Evolutionary conservation across 1,140 invertebrate genomes (phyloP).

Genomic region (Drosophila nigrodunni): DNA sequence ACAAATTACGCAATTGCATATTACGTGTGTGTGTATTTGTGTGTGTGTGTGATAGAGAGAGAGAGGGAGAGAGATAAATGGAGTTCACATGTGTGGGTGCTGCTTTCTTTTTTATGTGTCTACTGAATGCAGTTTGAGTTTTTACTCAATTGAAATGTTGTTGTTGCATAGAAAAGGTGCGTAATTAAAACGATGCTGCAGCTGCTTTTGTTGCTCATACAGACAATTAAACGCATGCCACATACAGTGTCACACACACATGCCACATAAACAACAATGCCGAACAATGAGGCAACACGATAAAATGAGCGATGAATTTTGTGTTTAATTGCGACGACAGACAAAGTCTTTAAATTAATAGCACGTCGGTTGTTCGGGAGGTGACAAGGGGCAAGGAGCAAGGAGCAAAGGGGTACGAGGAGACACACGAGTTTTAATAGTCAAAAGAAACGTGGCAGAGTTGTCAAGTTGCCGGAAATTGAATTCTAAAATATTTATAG

Average conservation of each 20-base stretch:
- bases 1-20: constrained; percentile 50
- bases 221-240: constrained; percentile 78
- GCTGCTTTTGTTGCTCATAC: constrained; percentile 31
- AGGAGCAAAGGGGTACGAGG: constrained; percentile 4
- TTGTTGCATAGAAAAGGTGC: constrained; percentile 67
- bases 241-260: constrained; percentile 23
- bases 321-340: constrained; percentile 70
- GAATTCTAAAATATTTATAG: constrained; percentile 79
- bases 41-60: neutral
- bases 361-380: neutral
- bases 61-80: too few species aligned
- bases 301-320: constrained; percentile 71
- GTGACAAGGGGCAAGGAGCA: too few species aligned
- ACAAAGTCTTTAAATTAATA: constrained; percentile 65
- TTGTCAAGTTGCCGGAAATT: constrained; percentile 69
- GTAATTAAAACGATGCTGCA: constrained; percentile 76
- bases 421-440: constrained; percentile 33
- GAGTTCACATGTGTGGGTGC: neutral
- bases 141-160: constrained; percentile 71
- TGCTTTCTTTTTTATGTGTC: constrained; percentile 6
- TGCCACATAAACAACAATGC: constrained; percentile 22
- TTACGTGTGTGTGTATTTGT: neutral
- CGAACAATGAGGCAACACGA: constrained; percentile 30
- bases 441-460: constrained; percentile 45
- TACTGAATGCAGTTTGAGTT: constrained; percentile 56